These are phyloP conservation scores for Gryon sp. DNA, from an alignment of 1,140 invertebrate species.

Conservation along the genomic window DNA sequence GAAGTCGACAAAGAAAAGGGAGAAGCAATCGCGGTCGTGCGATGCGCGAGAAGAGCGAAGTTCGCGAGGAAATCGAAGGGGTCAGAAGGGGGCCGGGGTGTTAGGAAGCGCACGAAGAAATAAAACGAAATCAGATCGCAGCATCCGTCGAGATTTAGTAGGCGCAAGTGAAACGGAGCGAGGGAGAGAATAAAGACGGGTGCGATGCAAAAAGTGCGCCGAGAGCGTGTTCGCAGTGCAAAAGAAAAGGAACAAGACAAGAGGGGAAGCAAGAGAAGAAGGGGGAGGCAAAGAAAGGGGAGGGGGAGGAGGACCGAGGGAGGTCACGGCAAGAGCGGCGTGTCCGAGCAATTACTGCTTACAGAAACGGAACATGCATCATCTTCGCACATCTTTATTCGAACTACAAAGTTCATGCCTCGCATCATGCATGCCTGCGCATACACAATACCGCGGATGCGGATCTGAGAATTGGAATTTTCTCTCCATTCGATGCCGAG, in stretches of 20 bases:
- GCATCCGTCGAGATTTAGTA: slow-evolving; percentile 53
- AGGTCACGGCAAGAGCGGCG: slow-evolving; percentile 59
- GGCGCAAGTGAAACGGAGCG: slow-evolving; percentile 39
- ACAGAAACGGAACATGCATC: slow-evolving; percentile 67
- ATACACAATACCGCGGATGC: slow-evolving; percentile 65
- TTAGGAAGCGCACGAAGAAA: slow-evolving; percentile 50
- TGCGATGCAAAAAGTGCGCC: slow-evolving; percentile 54
- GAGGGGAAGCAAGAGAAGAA: slow-evolving; percentile 9
- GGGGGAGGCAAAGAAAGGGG: slow-evolving; percentile 22
- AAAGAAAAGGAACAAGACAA: slow-evolving; percentile 25
- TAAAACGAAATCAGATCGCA: slow-evolving; percentile 62
- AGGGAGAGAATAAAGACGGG: slow-evolving; percentile 41
- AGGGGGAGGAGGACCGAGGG: slow-evolving; percentile 10
- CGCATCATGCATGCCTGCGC: slow-evolving; percentile 64
- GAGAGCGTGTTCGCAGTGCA: slow-evolving; percentile 31
- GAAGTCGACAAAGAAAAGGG: slow-evolving; percentile 4
- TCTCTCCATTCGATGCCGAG: slow-evolving; percentile 40
- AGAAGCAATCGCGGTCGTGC: slow-evolving; percentile 22
- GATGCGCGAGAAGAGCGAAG: slow-evolving; percentile 32
- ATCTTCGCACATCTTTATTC: slow-evolving; percentile 68
- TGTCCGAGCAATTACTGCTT: slow-evolving; percentile 68
- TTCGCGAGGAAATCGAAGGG: slow-evolving; percentile 32
- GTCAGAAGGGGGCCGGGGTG: slow-evolving; percentile 4
- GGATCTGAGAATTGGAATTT: slow-evolving; percentile 60
- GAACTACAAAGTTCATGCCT: slow-evolving; percentile 57